phyloP scores from a whole-genome alignment of 2,113 vertebrate species.

The Platichthys flesus region DNA sequence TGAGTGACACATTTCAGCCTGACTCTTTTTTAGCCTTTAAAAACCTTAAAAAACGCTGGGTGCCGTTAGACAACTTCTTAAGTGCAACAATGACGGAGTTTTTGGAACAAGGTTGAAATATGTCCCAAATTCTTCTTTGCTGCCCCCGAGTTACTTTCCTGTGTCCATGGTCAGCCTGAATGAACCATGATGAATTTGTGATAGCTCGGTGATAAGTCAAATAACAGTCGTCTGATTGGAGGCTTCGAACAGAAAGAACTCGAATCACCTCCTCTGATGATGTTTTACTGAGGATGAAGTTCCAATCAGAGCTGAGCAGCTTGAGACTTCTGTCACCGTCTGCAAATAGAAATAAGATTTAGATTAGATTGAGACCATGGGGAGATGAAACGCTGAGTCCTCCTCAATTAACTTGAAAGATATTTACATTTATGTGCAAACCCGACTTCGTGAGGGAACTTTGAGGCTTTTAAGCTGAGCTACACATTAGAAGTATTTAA shows the following conservation, averaged over 20 bases:
- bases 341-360: slow-evolving; percentile 62
- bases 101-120: slow-evolving; percentile 1
- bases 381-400: slow-evolving; percentile 2
- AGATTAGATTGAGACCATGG: slow-evolving; percentile 23
- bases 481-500: too few relatives aligned
- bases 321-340: slow-evolving; percentile 67
- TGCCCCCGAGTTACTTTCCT: background rate
- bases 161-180: slow-evolving; percentile 4
- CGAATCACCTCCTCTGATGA: slow-evolving; percentile 34
- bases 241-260: background rate
- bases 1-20: background rate
- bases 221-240: slow-evolving; percentile 34
- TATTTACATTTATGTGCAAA: slow-evolving; percentile 5
- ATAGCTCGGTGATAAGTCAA: slow-evolving; percentile 32
- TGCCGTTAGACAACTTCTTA: background rate
- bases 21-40: slow-evolving; percentile 6
- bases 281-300: slow-evolving; percentile 35
- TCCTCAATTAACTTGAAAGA: background rate
- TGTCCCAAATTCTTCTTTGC: background rate
- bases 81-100: slow-evolving; percentile 23
- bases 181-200: slow-evolving; percentile 5
- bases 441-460: background rate
- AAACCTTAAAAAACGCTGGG: background rate
- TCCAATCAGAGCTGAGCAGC: slow-evolving; percentile 49
- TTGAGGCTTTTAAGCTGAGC: background rate